Evolutionary conservation across 2,113 vertebrate genomes (phyloP).

Genomic region (Thamnophis sirtalis): DNA sequence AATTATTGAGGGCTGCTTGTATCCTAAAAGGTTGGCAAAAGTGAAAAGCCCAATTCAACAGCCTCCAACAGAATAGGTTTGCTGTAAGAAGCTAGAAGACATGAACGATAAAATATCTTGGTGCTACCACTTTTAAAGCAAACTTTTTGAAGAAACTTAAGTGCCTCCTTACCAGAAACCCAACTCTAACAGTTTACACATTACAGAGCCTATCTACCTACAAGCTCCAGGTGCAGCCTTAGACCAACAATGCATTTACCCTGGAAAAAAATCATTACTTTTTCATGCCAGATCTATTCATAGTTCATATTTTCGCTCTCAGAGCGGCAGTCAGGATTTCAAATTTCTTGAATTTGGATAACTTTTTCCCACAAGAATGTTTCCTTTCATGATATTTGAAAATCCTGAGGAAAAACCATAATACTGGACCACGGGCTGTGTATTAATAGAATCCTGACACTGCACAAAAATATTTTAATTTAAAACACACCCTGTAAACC

Average conservation of each 20-base stretch:
- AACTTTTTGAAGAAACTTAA: neutral
- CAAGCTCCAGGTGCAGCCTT: neutral
- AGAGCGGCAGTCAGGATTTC: neutral
- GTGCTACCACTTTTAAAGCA: neutral
- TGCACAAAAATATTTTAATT: neutral
- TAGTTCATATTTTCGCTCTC: constrained; percentile 9
- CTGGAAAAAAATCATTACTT: neutral
- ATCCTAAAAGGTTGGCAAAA: neutral
- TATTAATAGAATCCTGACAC: neutral
- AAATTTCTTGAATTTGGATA: constrained; percentile 2
- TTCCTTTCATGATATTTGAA: neutral
- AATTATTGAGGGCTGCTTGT: neutral
- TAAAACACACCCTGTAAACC: neutral
- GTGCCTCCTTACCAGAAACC: neutral
- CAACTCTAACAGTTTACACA: neutral
- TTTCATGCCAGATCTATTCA: neutral
- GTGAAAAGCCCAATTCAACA: neutral
- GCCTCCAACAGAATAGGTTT: neutral
- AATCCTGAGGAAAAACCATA: neutral
- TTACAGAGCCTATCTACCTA: neutral
- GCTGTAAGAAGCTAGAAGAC: neutral
- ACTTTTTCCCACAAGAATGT: neutral
- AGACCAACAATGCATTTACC: constrained; percentile 7
- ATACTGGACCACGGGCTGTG: neutral
- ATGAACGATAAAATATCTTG: neutral